A percentile compares a stretch with the other conserved stretches of the same genome.
Evolutionary conservation across 2,113 vertebrate genomes (phyloP).

Genomic region (Hirundichthys speculiger): DNA sequence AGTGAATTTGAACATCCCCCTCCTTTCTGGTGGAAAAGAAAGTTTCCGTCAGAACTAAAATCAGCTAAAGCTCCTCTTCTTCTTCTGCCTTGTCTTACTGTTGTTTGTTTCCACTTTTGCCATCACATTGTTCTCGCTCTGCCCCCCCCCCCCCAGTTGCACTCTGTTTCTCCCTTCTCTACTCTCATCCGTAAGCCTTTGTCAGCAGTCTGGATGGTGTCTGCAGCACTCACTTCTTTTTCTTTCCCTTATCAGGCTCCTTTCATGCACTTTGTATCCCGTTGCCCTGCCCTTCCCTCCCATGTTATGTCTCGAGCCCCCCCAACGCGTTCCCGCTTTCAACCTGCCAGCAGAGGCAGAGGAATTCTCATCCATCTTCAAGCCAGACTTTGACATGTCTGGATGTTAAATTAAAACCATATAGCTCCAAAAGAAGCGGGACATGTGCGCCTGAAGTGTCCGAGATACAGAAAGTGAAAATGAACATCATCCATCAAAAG

Average conservation of each 20-base stretch:
- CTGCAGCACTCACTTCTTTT: slow-evolving; percentile 41
- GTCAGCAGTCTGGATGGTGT: slow-evolving; percentile 56
- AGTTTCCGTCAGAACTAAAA: background rate
- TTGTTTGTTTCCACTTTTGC: slow-evolving; percentile 34
- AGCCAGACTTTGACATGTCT: slow-evolving; percentile 52
- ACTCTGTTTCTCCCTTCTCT: slow-evolving; percentile 4
- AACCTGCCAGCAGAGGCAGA: slow-evolving; percentile 70
- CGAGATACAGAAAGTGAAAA: slow-evolving; percentile 62
- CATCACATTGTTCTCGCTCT: slow-evolving; percentile 10
- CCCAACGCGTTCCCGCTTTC: slow-evolving; percentile 28
- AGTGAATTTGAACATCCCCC: no score
- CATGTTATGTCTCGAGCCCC: slow-evolving; percentile 13
- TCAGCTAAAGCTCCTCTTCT: background rate
- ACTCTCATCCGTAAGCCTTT: slow-evolving; percentile 28
- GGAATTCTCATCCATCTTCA: slow-evolving; percentile 75
- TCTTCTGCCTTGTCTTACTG: slow-evolving; percentile 8
- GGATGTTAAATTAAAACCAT: slow-evolving; percentile 77
- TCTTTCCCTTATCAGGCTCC: slow-evolving; percentile 57
- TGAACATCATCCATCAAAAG: slow-evolving; percentile 78
- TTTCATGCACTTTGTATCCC: slow-evolving; percentile 40
- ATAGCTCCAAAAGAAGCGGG: slow-evolving; percentile 61
- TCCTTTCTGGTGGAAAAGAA: no score
- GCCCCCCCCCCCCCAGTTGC: background rate
- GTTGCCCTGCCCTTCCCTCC: background rate
- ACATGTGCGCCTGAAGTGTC: slow-evolving; percentile 67